These are phyloP conservation scores for Drosophila navojoa DNA, from an alignment of 1,140 invertebrate genomes.

Conservation along the genomic window DNA sequence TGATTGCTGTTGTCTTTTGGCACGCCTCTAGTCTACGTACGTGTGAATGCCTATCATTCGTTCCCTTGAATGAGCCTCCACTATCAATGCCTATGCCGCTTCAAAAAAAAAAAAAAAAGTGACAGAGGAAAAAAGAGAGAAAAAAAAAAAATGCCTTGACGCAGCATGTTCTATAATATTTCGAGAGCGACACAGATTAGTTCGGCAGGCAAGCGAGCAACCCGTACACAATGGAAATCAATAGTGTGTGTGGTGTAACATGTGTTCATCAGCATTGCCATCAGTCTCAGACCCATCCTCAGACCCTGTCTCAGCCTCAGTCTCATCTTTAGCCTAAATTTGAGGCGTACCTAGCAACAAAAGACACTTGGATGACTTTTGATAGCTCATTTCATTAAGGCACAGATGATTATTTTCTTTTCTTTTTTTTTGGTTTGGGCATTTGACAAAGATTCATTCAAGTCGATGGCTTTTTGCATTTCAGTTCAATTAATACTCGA, in stretches of 20 bases:
- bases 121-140: constrained; percentile 6
- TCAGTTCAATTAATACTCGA: constrained; percentile 1
- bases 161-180: constrained; percentile 71
- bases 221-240: constrained; percentile 1
- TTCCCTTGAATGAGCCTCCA: constrained; percentile 1
- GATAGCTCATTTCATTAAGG: constrained; percentile 13
- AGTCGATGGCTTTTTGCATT: background rate
- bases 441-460: background rate
- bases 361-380: background rate
- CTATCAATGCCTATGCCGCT: constrained; percentile 24
- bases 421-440: background rate
- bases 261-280: constrained; percentile 2
- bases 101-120: constrained; percentile 8
- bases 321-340: background rate
- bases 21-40: constrained; percentile 11
- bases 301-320: background rate
- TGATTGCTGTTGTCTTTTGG: constrained; percentile 50
- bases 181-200: constrained; percentile 58
- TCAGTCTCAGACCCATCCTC: background rate
- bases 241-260: constrained; percentile 5
- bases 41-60: background rate
- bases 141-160: constrained; percentile 54
- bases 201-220: constrained; percentile 2
- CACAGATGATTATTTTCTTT: background rate
- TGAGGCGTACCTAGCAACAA: background rate